Conservation (phyloP, 2,888 invertebrate genomes). For the Epirrhoe tristata region DNA sequence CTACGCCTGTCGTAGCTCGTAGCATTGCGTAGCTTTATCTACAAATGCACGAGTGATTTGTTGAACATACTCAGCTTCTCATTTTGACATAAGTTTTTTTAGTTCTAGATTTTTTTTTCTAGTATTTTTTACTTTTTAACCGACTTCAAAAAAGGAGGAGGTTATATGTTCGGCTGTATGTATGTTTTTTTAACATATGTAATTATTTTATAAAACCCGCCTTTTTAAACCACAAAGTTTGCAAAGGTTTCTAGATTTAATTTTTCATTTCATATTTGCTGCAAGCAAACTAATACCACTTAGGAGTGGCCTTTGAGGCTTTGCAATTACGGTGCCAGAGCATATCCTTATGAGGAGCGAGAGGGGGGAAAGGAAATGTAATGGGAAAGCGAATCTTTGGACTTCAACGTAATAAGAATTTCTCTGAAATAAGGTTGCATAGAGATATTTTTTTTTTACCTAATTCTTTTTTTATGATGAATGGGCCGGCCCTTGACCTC, state of each 20-base stretch:
- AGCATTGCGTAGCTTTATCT: neutral
- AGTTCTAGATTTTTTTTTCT: neutral
- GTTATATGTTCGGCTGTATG: no score
- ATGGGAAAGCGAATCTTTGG: conserved; percentile 16
- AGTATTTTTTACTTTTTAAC: no score
- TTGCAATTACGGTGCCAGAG: conserved; percentile 52
- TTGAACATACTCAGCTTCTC: neutral
- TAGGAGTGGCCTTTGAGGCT: conserved; percentile 40
- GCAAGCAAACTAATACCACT: conserved; percentile 27
- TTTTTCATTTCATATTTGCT: conserved; percentile 23
- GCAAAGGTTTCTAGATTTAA: conserved; percentile 8
- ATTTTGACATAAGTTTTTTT: neutral
- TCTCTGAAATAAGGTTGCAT: neutral
- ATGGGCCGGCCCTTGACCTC: no score
- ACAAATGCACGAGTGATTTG: neutral
- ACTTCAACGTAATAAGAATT: conserved; percentile 4
- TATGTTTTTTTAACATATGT: no score
- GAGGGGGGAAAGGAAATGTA: conserved; percentile 14
- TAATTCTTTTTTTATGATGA: no score
- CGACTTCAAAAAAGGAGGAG: no score
- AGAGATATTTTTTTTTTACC: no score
- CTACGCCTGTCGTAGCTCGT: conserved; percentile 10
- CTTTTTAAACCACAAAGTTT: neutral
- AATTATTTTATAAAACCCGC: neutral
- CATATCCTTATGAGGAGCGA: conserved; percentile 11